Conservation (phyloP, 2,113 vertebrate genomes). For the Ammodramus savannarum region DNA sequence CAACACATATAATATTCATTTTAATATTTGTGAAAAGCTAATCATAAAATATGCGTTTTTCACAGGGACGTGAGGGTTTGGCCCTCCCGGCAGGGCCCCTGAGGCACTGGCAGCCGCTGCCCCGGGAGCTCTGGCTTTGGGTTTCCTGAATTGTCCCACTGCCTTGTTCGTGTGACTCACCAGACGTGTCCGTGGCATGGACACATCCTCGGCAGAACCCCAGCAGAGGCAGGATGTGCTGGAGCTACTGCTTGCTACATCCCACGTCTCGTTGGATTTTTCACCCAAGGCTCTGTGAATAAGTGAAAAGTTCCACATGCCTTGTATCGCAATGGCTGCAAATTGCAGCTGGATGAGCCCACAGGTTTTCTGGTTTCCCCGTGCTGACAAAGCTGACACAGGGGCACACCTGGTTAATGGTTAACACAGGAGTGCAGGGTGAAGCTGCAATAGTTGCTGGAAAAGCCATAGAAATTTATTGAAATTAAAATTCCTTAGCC, state of each 20-base stretch:
- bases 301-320: neutral
- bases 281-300: neutral
- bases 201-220: rapidly evolving
- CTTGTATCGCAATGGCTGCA: neutral
- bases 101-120: neutral
- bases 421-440: neutral
- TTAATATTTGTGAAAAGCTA: too few relatives aligned
- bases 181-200: rapidly evolving
- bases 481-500: neutral
- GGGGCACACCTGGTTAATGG: neutral
- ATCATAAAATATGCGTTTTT: too few relatives aligned
- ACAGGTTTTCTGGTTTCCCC: neutral
- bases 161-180: rapidly evolving
- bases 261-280: rapidly evolving
- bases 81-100: too few relatives aligned
- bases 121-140: neutral
- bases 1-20: too few relatives aligned
- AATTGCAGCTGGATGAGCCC: rapidly evolving
- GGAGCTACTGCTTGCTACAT: too few relatives aligned
- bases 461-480: neutral
- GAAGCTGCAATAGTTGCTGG: neutral
- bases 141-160: rapidly evolving
- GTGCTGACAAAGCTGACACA: neutral
- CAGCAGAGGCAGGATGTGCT: neutral
- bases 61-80: too few relatives aligned